These are phyloP conservation scores for Macquaria australasica DNA, from an alignment of 2,113 vertebrate genomes.

Conservation along the genomic window DNA sequence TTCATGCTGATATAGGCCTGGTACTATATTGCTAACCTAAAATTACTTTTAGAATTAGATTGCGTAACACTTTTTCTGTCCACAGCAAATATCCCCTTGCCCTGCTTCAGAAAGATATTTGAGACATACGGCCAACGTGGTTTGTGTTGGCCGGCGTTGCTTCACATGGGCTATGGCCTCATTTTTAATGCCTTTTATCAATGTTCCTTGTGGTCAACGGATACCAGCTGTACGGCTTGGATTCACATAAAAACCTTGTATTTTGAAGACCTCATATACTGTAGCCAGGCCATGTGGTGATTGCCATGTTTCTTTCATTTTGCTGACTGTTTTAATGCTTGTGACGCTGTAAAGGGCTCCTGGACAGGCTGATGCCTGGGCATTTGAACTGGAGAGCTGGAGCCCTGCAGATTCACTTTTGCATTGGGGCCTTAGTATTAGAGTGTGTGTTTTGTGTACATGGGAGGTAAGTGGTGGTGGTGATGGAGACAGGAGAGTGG, in stretches of 20 bases:
- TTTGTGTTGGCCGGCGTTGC: conserved; percentile 38
- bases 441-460: conserved; percentile 20
- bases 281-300: conserved; percentile 30
- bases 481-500: not conserved
- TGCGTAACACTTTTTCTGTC: not conserved
- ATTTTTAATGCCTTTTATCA: conserved; percentile 44
- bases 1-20: conserved; percentile 2
- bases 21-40: not conserved
- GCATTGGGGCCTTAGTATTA: not conserved
- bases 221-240: conserved; percentile 45
- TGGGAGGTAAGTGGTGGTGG: conserved; percentile 29
- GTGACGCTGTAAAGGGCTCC: conserved; percentile 38
- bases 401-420: conserved; percentile 24
- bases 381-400: not conserved
- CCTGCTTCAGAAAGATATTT: conserved; percentile 27
- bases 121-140: conserved; percentile 24
- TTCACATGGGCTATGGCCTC: conserved; percentile 38
- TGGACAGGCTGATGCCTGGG: conserved; percentile 3
- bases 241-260: conserved; percentile 28
- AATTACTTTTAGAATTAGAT: conserved; percentile 15
- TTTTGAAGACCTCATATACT: conserved; percentile 19
- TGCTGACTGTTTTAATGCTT: conserved; percentile 42
- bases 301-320: conserved; percentile 53
- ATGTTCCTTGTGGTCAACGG: conserved; percentile 44
- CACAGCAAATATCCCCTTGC: conserved; percentile 6